phyloP scores from a whole-genome alignment of 1,140 invertebrate genomes.

The Helicoverpa zea region DNA sequence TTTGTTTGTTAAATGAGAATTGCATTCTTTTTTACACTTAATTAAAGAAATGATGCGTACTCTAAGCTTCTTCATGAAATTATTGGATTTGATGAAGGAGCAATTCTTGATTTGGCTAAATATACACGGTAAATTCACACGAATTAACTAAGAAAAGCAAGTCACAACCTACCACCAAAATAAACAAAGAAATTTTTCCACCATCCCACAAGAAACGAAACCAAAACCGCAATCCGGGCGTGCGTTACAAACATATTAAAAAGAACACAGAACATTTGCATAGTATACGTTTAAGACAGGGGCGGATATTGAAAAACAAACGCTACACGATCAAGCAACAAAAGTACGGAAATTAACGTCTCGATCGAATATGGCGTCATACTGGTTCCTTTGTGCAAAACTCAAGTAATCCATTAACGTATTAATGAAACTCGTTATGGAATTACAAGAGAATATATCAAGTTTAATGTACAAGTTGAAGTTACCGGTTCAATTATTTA shows the following conservation, averaged over 20 bases:
- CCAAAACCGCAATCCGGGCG: background rate
- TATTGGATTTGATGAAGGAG: too few relatives aligned
- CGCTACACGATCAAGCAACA: constrained; percentile 36
- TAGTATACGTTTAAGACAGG: constrained; percentile 32
- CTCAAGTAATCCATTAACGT: constrained; percentile 41
- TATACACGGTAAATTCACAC: too few relatives aligned
- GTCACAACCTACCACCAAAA: background rate
- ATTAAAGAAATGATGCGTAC: too few relatives aligned
- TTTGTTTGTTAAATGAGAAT: background rate
- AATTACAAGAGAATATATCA: constrained; percentile 36
- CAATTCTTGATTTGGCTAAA: too few relatives aligned
- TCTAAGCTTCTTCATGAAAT: too few relatives aligned
- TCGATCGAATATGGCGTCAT: constrained; percentile 36
- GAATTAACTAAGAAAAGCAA: too few relatives aligned
- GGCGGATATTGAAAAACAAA: constrained; percentile 55
- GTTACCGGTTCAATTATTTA: constrained; percentile 3
- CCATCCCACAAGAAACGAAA: background rate
- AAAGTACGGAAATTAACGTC: constrained; percentile 53
- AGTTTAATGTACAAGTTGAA: constrained; percentile 34
- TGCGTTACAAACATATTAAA: constrained; percentile 13
- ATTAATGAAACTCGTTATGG: constrained; percentile 35
- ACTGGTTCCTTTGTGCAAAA: constrained; percentile 36
- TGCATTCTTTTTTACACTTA: too few relatives aligned
- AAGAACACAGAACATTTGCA: constrained; percentile 24
- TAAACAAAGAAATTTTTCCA: background rate